A percentile compares a stretch with the other conserved stretches of the same genome.
Conservation (phyloP, 2,888 invertebrate species). For the Tribolium freemani region DNA sequence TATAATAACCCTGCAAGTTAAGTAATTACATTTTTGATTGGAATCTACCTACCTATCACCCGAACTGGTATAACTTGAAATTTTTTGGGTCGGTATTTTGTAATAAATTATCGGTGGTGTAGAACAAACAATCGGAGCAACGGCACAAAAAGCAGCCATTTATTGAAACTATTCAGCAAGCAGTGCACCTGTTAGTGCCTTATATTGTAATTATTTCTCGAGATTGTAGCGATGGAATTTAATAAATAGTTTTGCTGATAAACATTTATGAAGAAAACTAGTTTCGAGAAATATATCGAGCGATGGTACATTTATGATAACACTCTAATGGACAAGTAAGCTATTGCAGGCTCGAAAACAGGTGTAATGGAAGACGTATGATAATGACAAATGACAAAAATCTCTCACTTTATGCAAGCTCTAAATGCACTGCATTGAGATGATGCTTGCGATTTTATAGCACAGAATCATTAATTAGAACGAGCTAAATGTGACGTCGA, state of each 20-base stretch:
- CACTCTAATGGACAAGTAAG: neutral
- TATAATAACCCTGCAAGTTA: neutral
- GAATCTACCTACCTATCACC: constrained; percentile 11
- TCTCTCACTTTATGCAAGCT: neutral
- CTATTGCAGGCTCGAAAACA: neutral
- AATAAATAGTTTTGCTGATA: constrained; percentile 15
- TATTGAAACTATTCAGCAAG: neutral
- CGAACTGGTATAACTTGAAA: constrained; percentile 16
- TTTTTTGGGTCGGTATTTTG: constrained; percentile 8
- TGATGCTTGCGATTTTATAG: neutral
- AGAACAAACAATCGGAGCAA: neutral
- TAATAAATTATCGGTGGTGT: neutral
- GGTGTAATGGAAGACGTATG: neutral
- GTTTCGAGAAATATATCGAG: constrained; percentile 3
- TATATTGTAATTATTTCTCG: neutral
- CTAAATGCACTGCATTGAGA: neutral
- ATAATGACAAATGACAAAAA: neutral
- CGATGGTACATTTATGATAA: constrained; percentile 18
- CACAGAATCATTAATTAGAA: neutral
- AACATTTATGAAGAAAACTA: constrained; percentile 18
- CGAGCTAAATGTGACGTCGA: neutral
- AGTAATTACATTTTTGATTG: constrained; percentile 28
- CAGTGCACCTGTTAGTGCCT: neutral
- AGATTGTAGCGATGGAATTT: constrained; percentile 12
- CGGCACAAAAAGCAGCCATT: neutral